Evolutionary conservation across 2,797 vertebrate genomes (phyloP).

Genomic region (Brachyrhaphis roseni): DNA sequence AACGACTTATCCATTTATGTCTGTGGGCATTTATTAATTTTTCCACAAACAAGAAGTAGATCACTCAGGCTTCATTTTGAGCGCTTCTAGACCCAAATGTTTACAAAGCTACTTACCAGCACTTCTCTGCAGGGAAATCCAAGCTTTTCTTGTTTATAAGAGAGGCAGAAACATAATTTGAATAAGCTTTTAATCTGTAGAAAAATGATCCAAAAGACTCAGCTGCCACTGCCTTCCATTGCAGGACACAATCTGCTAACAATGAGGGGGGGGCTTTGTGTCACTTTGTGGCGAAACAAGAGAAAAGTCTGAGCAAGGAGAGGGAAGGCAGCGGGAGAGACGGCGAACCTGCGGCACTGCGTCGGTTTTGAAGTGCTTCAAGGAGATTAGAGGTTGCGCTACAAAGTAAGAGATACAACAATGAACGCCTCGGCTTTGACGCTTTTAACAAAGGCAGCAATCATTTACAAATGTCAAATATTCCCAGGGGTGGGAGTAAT

Average conservation of each 20-base stretch:
- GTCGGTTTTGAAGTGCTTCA: conserved; percentile 37
- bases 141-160: conserved; percentile 68
- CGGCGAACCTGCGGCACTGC: conserved; percentile 19
- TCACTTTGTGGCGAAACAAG: conserved; percentile 62
- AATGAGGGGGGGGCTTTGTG: conserved; percentile 57
- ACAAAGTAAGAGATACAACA: conserved; percentile 13
- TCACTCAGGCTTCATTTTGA: conserved; percentile 68
- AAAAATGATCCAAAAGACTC: conserved; percentile 74
- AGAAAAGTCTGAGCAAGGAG: conserved; percentile 41
- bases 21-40: conserved; percentile 59
- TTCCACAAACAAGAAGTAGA: conserved; percentile 53
- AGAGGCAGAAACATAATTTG: conserved; percentile 71
- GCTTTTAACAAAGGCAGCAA: conserved; percentile 9
- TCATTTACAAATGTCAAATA: conserved; percentile 17
- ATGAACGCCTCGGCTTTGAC: conserved; percentile 8
- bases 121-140: conserved; percentile 65
- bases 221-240: conserved; percentile 56
- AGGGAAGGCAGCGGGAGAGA: conserved; percentile 41
- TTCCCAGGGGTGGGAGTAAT: conserved; percentile 2
- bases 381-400: conserved; percentile 21
- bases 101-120: conserved; percentile 75
- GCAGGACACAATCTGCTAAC: conserved; percentile 67
- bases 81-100: conserved; percentile 66
- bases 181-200: conserved; percentile 80
- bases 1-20: conserved; percentile 65